Conservation (phyloP, 2,113 vertebrate species). For the Nibea coibor region DNA sequence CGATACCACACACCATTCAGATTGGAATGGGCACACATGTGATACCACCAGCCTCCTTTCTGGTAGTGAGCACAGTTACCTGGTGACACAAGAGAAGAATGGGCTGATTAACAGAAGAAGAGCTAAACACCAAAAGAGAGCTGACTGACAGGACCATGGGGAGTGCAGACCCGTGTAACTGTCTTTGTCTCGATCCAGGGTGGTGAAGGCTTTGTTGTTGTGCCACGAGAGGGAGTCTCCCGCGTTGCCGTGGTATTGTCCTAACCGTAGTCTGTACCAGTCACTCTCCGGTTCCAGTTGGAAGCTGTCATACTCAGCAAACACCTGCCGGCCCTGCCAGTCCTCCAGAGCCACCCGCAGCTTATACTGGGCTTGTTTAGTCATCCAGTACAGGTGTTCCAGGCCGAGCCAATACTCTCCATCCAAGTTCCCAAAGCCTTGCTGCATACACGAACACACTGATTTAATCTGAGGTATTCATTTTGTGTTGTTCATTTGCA, state of each 20-base stretch:
- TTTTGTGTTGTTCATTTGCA: not conserved
- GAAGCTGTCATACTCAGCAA: conserved; percentile 89
- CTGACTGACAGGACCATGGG: not conserved
- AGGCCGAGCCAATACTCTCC: conserved; percentile 94
- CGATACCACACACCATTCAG: conserved; percentile 93
- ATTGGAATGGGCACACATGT: conserved; percentile 94
- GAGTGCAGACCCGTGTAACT: conserved; percentile 85
- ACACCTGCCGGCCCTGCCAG: conserved; percentile 88
- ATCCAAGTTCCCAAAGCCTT: conserved; percentile 90
- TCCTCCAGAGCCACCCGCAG: conserved; percentile 89
- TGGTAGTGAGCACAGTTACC: conserved; percentile 94
- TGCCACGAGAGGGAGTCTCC: conserved; percentile 95
- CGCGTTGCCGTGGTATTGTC: conserved; percentile 88
- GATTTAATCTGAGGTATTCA: conserved; percentile 1
- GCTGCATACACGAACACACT: conserved; percentile 69
- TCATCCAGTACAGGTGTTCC: conserved; percentile 88
- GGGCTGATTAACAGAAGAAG: not conserved
- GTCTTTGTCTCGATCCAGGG: conserved; percentile 90
- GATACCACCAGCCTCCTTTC: conserved; percentile 95
- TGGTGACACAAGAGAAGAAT: conserved; percentile 56
- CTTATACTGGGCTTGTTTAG: conserved; percentile 85
- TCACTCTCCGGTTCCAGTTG: conserved; percentile 89
- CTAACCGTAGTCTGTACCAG: conserved; percentile 89
- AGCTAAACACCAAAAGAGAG: not conserved
- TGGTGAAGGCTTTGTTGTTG: conserved; percentile 92